Conservation (phyloP, 2,113 vertebrate species). For the Rousettus leschenaultii region DNA sequence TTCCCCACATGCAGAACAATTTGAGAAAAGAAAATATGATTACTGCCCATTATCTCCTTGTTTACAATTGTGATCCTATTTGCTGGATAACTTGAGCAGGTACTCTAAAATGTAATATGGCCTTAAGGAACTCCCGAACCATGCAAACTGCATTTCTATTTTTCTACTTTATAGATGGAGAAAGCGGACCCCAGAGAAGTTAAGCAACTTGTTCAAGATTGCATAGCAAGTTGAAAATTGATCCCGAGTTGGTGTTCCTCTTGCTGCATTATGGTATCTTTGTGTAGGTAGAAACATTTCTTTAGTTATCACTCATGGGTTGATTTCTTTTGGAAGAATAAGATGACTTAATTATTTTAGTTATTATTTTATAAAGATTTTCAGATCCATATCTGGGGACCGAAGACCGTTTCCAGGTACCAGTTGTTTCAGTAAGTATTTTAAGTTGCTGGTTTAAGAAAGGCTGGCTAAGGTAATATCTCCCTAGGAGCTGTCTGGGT, state of each 20-base stretch:
- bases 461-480: background rate
- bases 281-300: background rate
- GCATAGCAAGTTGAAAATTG: background rate
- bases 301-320: background rate
- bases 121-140: background rate
- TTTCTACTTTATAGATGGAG: background rate
- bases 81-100: background rate
- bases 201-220: background rate
- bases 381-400: background rate
- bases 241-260: background rate
- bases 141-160: background rate
- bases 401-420: background rate
- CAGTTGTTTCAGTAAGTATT: background rate
- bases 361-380: constrained; percentile 1
- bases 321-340: constrained; percentile 25
- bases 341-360: background rate
- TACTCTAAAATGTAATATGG: background rate
- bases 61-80: background rate
- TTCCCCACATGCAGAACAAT: background rate
- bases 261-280: background rate
- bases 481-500: background rate
- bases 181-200: background rate
- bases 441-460: background rate
- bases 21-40: background rate
- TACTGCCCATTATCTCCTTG: background rate